These are phyloP conservation scores for Pantherophis guttatus DNA, from an alignment of 2,113 vertebrate genomes.

Conservation along the genomic window DNA sequence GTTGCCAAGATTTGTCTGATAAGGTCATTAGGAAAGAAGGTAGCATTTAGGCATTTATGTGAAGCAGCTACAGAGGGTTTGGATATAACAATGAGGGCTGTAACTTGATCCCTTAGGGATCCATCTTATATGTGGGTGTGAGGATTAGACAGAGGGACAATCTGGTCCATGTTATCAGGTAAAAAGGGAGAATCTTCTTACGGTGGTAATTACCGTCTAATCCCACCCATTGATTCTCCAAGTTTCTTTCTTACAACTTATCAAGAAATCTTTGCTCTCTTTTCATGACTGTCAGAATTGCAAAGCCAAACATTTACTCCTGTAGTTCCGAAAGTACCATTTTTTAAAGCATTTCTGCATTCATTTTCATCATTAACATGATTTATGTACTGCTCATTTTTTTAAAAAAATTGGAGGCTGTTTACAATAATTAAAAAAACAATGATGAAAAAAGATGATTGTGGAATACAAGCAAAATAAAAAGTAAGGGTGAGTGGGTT, in stretches of 20 bases:
- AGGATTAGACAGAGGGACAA: background rate
- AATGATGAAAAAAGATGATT: background rate
- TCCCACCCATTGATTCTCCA: background rate
- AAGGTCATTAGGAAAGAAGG: background rate
- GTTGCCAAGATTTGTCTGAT: slow-evolving; percentile 21
- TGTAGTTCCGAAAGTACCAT: background rate
- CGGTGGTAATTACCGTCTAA: background rate
- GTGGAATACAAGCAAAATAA: background rate
- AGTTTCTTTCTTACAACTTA: background rate
- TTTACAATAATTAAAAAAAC: background rate
- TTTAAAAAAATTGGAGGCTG: background rate
- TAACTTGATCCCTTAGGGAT: background rate
- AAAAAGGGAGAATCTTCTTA: background rate
- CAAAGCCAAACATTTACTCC: background rate
- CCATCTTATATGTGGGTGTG: background rate
- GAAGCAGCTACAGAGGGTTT: background rate
- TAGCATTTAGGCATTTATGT: background rate
- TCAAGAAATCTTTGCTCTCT: background rate
- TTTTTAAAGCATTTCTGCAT: background rate
- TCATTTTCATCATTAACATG: background rate
- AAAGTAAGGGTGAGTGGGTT: background rate
- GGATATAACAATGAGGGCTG: background rate
- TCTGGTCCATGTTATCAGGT: background rate
- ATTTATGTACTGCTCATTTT: background rate
- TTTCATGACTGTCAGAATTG: background rate